These are phyloP conservation scores for Tuta absoluta DNA, from an alignment of 2,888 invertebrate genomes.

Conservation along the genomic window DNA sequence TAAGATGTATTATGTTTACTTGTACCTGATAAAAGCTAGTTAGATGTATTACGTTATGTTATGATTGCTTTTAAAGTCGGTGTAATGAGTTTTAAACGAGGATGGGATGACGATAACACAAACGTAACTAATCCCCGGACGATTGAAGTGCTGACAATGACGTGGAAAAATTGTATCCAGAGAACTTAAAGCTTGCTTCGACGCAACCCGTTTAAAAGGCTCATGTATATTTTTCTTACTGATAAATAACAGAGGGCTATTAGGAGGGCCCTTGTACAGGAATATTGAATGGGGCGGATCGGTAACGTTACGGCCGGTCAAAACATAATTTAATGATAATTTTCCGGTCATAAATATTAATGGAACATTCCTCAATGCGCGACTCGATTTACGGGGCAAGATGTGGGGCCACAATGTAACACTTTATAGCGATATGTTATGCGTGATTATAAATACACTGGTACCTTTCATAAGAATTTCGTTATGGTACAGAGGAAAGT, in stretches of 20 bases:
- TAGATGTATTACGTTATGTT: conserved; percentile 12
- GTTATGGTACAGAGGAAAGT: conserved; percentile 3
- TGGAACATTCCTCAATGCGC: conserved; percentile 62
- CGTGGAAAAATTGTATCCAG: background rate
- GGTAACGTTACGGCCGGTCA: conserved; percentile 58
- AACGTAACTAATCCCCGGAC: conserved; percentile 9
- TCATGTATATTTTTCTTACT: conserved; percentile 18
- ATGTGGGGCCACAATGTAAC: conserved; percentile 50
- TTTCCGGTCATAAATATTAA: conserved; percentile 76
- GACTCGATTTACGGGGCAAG: conserved; percentile 52
- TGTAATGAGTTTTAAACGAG: conserved; percentile 20
- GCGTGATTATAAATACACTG: conserved; percentile 28
- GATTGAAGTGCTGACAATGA: conserved; percentile 14
- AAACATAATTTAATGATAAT: conserved; percentile 74
- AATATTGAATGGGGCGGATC: conserved; percentile 58
- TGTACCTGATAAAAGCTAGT: background rate
- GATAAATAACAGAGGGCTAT: conserved; percentile 35
- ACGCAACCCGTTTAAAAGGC: background rate
- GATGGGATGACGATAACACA: conserved; percentile 10
- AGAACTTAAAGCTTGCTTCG: background rate
- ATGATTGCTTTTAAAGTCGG: conserved; percentile 1
- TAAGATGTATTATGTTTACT: conserved; percentile 10
- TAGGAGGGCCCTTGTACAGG: conserved; percentile 43
- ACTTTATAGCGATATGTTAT: conserved; percentile 33
- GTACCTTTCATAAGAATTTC: conserved; percentile 16